Base-by-base conservation (phyloP, 1,140 invertebrate species). In the Asbolus verrucosus region DNA sequence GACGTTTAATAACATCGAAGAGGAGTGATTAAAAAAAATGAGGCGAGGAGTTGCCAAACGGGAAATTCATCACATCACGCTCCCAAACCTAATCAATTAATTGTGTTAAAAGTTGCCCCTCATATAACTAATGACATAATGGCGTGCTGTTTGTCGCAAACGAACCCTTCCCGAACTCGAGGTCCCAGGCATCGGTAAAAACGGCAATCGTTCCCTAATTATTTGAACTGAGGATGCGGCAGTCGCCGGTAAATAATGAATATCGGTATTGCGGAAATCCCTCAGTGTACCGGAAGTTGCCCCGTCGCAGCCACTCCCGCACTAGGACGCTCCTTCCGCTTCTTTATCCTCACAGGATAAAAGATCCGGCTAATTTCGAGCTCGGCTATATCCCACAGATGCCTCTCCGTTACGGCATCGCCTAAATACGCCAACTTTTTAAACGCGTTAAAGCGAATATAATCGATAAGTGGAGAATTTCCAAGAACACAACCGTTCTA, bases 261-360 rank as follows among this genome's bases (percentile, higher is more conserved):
- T 77, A 78, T 78, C 73, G 69, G 77, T 76, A 78, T 78, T 78
- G 77, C 77, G 77, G 77, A 77, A 76, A 75, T 78, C 72, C 69
- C 76, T 54, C 65, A 61, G 66, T 72, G 75, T 72, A 78, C 73
- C 74, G 77, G 77, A 78, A 75, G 74, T 74, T 75, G 76, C 72
- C 75, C 75, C 76, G 77, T 77, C 76, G 76, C 74, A 73, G 65
- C 65, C 76, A 77, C 71, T 73, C 72, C 65, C 70, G 46, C 66
- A 54, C 66, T 65, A 68, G 65, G 72, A 74, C 62, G 65, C 60
- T 70, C 69, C 76, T 77, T 77, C 74, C 74, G 74, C 67, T 76
- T 74, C 75, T 77, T 77, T 78, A 76, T 77, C 73, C 75, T 63
- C 54, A 39, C 15, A 66, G 70, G 74, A 77, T 74, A 72, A 74